These are phyloP conservation scores for Melinaea marsaeus DNA, from an alignment of 2,888 invertebrate genomes.

Conservation along the genomic window DNA sequence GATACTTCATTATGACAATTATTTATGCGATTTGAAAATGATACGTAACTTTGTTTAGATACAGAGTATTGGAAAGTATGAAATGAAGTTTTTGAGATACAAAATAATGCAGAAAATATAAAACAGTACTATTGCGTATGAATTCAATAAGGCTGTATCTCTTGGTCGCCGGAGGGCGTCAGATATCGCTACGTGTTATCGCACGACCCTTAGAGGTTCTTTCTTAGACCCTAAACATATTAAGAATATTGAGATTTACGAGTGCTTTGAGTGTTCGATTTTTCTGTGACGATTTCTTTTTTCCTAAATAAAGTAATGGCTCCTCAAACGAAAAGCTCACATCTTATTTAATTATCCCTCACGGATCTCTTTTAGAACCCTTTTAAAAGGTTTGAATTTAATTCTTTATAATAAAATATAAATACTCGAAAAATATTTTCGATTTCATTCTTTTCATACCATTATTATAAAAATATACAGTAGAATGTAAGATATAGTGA, in stretches of 20 bases:
- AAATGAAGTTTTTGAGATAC: not conserved
- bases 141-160: slow-evolving; percentile 54
- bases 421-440: no score
- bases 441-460: no score
- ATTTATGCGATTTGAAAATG: no score
- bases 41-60: no score
- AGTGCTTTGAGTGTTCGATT: slow-evolving; percentile 51
- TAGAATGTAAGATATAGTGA: no score
- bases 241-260: slow-evolving; percentile 63
- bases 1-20: no score
- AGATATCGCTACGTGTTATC: slow-evolving; percentile 64
- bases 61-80: not conserved
- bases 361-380: slow-evolving; percentile 6
- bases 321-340: slow-evolving; percentile 26
- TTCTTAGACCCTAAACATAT: slow-evolving; percentile 58
- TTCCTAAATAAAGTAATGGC: slow-evolving; percentile 34
- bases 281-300: slow-evolving; percentile 41
- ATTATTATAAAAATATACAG: no score
- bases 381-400: slow-evolving; percentile 2
- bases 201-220: slow-evolving; percentile 51
- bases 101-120: not conserved
- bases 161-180: slow-evolving; percentile 43
- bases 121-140: slow-evolving; percentile 38
- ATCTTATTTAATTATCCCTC: slow-evolving; percentile 29
- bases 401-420: not conserved